These are phyloP conservation scores for Microcebus griseorufus DNA, from an alignment of 2,113 vertebrate genomes.

Conservation along the genomic window DNA sequence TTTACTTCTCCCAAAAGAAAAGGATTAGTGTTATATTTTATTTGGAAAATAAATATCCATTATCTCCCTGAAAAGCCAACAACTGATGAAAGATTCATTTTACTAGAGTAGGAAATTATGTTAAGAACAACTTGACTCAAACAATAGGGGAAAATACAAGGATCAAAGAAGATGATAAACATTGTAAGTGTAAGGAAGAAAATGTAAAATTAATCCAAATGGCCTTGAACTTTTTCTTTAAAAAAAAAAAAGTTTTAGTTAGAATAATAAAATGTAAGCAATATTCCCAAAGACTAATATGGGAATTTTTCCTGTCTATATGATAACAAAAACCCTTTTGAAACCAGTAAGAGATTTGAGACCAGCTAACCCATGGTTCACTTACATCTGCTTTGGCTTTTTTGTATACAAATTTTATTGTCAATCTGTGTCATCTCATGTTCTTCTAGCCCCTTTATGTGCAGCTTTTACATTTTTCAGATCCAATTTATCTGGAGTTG, in stretches of 20 bases:
- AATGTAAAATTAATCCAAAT: conserved; percentile 50
- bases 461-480: not conserved
- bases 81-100: conserved; percentile 36
- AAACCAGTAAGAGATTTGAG: not conserved
- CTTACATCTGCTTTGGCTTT: not conserved
- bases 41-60: conserved; percentile 26
- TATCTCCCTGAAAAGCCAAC: not conserved
- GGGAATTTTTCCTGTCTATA: not conserved
- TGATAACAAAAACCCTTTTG: not conserved
- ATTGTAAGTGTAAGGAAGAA: not conserved
- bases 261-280: not conserved
- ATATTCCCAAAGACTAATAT: not conserved
- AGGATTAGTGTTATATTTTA: conserved; percentile 11
- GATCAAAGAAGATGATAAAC: conserved; percentile 55
- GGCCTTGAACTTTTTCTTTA: not conserved
- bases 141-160: conserved; percentile 37
- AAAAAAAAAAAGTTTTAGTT: not conserved
- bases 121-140: conserved; percentile 27
- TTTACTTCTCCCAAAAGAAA: conserved; percentile 8
- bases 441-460: not conserved
- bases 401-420: not conserved
- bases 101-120: conserved; percentile 20
- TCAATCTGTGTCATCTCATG: not conserved
- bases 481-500: not conserved
- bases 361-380: not conserved